Base-by-base conservation (phyloP, 2,797 vertebrate species). In the Myotis vivesi region DNA sequence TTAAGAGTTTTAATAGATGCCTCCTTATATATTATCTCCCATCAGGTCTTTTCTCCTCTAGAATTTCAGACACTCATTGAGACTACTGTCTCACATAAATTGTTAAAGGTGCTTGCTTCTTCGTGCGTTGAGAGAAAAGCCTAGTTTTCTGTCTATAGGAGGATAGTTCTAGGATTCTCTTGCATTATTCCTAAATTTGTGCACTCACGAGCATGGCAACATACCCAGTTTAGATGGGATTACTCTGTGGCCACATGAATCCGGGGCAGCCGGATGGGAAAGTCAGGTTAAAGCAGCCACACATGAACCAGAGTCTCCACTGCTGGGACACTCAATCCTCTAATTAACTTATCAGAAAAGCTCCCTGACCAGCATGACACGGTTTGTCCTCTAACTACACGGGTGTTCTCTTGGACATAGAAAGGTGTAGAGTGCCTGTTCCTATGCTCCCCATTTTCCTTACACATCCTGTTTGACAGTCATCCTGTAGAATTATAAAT, bases 181-280 rank as follows among this genome's bases (percentile, higher is more conserved):
- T 81, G 4, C 4, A 41, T 83, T 66, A 23, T 79, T 80, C 6
- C 36, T 66, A 41, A 76, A 5, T 23, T 71, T 88, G 11, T 69
- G 41, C 59, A 84, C 9, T 64, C 8, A n/a, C 0, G 51, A 73
- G 17, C 36, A 69, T 19, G 13, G 22, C 17, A 36, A 82, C 8
- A 77, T 64, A 41, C 0, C 1, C 9, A n/a, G 41, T 1, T 33
- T 64, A 72, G n/a, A 36, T 1, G 33, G 2, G 22, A 8, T 23
- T 33, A 25, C 5, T 77, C 20, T 75, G 15, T 55, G 22, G 0
- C 19, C 6, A 11, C 55, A 4, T 38, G 33, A 62, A n/a, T 38
- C 51, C 23, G 9, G 87, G 4, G 10, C 8, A 88, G 30, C 23
- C 22, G 17, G 8, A 11, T 62, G 16, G 28, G 41, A 87, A 38